phyloP scores from a whole-genome alignment of 2,888 invertebrate species.

The Oscheius sp. region DNA sequence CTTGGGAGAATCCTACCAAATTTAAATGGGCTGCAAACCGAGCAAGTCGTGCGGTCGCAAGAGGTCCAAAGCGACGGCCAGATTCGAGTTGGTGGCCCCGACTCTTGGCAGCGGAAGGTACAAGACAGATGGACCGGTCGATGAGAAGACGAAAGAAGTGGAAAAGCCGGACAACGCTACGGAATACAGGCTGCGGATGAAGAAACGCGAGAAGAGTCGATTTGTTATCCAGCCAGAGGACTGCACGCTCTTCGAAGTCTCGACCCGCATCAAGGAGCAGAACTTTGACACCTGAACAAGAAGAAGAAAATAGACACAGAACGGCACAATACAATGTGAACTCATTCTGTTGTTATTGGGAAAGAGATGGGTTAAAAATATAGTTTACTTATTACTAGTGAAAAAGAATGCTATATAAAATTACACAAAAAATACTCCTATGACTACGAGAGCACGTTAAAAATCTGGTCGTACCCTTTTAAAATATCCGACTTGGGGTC shows the following conservation, averaged over 20 bases:
- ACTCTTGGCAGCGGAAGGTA: not conserved
- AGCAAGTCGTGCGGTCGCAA: conserved; percentile 1
- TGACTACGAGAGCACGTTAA: not conserved
- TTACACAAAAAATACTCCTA: too few species aligned
- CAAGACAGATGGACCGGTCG: not conserved
- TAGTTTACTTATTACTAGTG: too few species aligned
- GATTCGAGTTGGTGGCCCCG: not conserved
- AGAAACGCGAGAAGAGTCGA: not conserved
- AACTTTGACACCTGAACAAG: not conserved
- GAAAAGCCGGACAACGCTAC: not conserved
- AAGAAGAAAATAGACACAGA: too few species aligned
- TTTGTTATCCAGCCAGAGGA: not conserved
- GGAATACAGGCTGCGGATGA: not conserved
- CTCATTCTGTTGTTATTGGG: too few species aligned
- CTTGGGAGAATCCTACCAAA: too few species aligned
- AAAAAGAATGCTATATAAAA: too few species aligned
- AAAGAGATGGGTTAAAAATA: too few species aligned
- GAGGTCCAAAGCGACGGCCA: not conserved
- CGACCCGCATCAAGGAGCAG: conserved; percentile 13
- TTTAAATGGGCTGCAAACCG: conserved; percentile 16
- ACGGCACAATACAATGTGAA: too few species aligned
- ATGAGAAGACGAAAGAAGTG: not conserved
- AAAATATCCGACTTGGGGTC: conserved; percentile 63
- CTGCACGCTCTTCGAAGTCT: conserved; percentile 12
- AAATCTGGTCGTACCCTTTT: conserved; percentile 12